Conservation (phyloP, 2,797 vertebrate genomes). For the Phataginus tetradactyla region DNA sequence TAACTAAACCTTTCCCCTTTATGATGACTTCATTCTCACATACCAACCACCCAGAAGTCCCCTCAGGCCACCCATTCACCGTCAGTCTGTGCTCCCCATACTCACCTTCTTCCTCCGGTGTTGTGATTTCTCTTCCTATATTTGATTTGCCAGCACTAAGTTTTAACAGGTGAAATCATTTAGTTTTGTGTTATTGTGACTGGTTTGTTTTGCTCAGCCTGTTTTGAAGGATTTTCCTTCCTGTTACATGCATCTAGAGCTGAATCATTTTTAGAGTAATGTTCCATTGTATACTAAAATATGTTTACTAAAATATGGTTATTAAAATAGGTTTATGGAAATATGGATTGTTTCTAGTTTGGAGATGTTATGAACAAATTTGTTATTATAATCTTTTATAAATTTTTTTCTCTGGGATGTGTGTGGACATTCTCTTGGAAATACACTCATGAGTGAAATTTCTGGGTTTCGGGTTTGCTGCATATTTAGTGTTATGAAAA, state of each 20-base stretch:
- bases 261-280: neutral
- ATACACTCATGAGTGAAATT: neutral
- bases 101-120: neutral
- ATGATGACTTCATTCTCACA: neutral
- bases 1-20: neutral
- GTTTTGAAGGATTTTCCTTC: neutral
- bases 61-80: neutral
- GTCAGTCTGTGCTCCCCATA: neutral
- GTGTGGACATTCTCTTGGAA: neutral
- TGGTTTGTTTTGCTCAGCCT: no score
- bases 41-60: no score
- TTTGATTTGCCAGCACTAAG: neutral
- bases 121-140: neutral
- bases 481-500: neutral
- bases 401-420: neutral
- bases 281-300: neutral
- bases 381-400: neutral
- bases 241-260: neutral
- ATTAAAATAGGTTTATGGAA: neutral
- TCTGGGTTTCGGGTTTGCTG: neutral
- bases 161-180: neutral
- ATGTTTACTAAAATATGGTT: neutral
- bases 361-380: neutral
- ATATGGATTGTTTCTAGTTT: neutral
- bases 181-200: neutral